Conservation (phyloP, 1,140 invertebrate genomes). For the Diploscapter pachys region DNA sequence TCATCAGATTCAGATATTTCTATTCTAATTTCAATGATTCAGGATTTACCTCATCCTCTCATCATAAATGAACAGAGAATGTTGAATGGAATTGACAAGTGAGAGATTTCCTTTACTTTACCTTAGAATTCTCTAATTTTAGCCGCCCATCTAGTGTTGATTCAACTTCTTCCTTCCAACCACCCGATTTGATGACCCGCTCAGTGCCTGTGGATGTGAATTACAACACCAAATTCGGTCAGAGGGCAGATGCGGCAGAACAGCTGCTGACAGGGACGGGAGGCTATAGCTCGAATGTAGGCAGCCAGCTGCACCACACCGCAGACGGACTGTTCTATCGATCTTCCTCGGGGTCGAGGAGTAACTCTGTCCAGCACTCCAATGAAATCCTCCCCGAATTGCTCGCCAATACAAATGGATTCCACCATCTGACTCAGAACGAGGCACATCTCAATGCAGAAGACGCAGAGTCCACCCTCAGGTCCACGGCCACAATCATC, state of each 20-base stretch:
- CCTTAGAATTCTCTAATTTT: background rate
- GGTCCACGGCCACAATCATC: background rate
- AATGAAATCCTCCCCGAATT: conserved; percentile 14
- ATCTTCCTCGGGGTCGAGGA: conserved; percentile 5
- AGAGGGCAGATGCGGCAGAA: background rate
- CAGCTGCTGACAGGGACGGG: background rate
- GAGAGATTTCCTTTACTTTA: conserved; percentile 14
- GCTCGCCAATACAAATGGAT: background rate
- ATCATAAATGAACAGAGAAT: background rate
- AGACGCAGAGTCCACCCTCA: conserved; percentile 12
- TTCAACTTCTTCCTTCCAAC: too few species aligned
- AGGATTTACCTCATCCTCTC: conserved; percentile 22
- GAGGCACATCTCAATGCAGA: background rate
- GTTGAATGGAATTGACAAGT: conserved; percentile 18
- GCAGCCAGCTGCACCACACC: too few species aligned
- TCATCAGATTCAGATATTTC: background rate
- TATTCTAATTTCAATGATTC: conserved; percentile 12
- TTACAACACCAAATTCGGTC: background rate
- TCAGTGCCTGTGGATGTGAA: background rate
- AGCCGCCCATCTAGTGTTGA: too few species aligned
- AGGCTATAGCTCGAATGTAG: too few species aligned
- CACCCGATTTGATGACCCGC: too few species aligned
- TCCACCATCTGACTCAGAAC: background rate
- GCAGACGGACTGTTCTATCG: background rate
- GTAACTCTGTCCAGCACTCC: conserved; percentile 12